These are phyloP conservation scores for Clostera curtula DNA, from an alignment of 2,888 invertebrate species.

Conservation along the genomic window DNA sequence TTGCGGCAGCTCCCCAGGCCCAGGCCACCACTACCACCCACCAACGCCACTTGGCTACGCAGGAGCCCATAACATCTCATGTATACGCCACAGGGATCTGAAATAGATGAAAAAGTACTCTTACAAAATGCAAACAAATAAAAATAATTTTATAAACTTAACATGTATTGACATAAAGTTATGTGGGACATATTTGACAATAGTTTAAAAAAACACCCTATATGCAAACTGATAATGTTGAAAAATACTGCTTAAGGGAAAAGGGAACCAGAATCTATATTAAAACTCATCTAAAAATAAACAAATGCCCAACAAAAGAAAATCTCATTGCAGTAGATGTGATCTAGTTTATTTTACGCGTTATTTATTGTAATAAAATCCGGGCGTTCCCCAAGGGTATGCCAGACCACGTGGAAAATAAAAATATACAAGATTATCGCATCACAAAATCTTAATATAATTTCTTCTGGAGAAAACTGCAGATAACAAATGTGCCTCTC, in stretches of 20 bases:
- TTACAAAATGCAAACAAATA: too few relatives aligned
- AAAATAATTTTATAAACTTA: too few relatives aligned
- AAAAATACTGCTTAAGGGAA: too few relatives aligned
- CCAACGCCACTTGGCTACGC: constrained; percentile 68
- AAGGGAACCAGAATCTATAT: too few relatives aligned
- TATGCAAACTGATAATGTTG: too few relatives aligned
- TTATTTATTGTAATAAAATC: constrained; percentile 59
- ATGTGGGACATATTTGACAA: too few relatives aligned
- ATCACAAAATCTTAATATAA: constrained; percentile 66
- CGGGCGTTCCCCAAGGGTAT: constrained; percentile 41
- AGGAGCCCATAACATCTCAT: constrained; percentile 74
- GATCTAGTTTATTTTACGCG: constrained; percentile 50
- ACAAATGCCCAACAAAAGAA: constrained; percentile 32
- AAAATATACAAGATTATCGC: constrained; percentile 64
- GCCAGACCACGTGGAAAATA: constrained; percentile 40
- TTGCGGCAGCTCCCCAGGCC: constrained; percentile 70
- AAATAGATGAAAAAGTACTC: constrained; percentile 31
- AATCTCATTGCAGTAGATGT: constrained; percentile 43
- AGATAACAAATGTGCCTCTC: constrained; percentile 64
- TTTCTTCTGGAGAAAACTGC: constrained; percentile 64
- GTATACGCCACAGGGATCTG: constrained; percentile 60
- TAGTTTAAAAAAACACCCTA: too few relatives aligned
- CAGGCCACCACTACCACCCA: constrained; percentile 71
- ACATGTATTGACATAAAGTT: too few relatives aligned
- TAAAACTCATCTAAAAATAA: too few relatives aligned